Evolutionary conservation across 2,888 invertebrate genomes (phyloP), one percentile per base, ranked within the genome.

Genomic region (Miltochrista miniata): DNA sequence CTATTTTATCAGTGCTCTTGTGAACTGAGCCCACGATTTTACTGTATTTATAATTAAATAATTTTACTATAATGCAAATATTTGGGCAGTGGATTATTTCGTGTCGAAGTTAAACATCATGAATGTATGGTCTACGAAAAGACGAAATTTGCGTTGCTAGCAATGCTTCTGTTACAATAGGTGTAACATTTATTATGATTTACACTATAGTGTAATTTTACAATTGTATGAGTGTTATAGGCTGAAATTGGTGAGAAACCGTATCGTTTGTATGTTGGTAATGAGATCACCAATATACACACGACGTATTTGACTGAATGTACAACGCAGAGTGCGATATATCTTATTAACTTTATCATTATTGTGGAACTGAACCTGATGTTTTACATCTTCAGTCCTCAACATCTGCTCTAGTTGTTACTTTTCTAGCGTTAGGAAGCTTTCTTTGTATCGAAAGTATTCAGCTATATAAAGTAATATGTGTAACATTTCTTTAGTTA

Each of bases 241-340:
- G n/a, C n/a, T n/a, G n/a, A n/a, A n/a, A n/a, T n/a, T n/a, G n/a
- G n/a, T n/a, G n/a, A n/a, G n/a, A n/a, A n/a, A n/a, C n/a, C n/a
- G n/a, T n/a, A n/a, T n/a, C n/a, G n/a, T n/a, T n/a, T n/a, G n/a
- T n/a, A n/a, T n/a, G n/a, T n/a, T 41, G 15, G 39, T 40, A 13
- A 48, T 47, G 43, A n/a, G n/a, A n/a, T n/a, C n/a, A 14, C 30
- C 43, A 30, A 48, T 39, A 52, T 49, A 62, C 48, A 62, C 48
- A 51, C 60, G 60, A 31, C 66, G 54, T 57, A 51, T 62, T 55
- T 42, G 65, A 63, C 66, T 65, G 66, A 66, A 51, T 66, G 66
- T 54, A 50, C 48, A 45, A 51, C 47, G 51, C 37, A 46, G 44
- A 51, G 57, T 56, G 54, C 56, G 42, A 47, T 41, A 36, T 55